Conservation (phyloP, 2,888 invertebrate genomes). For the Platypus cylindrus region DNA sequence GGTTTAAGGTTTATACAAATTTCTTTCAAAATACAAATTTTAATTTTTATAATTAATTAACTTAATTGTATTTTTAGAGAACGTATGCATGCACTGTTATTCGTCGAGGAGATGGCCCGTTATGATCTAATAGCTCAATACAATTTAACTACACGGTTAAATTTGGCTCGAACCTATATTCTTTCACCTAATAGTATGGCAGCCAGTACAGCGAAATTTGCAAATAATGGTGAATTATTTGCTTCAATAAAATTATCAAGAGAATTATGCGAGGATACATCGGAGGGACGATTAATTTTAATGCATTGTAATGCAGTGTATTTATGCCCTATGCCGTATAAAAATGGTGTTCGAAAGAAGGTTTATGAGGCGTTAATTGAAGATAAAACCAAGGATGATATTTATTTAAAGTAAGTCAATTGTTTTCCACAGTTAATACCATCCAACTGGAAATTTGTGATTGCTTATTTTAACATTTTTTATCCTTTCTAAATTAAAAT, state of each 20-base stretch:
- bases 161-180: constrained; percentile 54
- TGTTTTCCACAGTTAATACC: background rate
- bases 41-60: background rate
- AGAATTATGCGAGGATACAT: constrained; percentile 69
- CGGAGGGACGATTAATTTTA: constrained; percentile 64
- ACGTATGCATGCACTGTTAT: constrained; percentile 62
- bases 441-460: background rate
- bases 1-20: background rate
- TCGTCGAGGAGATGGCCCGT: constrained; percentile 66
- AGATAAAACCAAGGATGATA: constrained; percentile 66
- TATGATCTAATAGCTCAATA: constrained; percentile 52
- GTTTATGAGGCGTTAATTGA: constrained; percentile 62
- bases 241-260: constrained; percentile 58
- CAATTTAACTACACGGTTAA: constrained; percentile 52
- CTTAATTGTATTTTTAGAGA: constrained; percentile 31
- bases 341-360: constrained; percentile 28
- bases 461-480: background rate
- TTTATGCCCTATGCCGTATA: constrained; percentile 26
- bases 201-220: constrained; percentile 62
- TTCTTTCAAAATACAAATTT: background rate
- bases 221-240: constrained; percentile 62
- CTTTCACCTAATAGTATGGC: constrained; percentile 55
- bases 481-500: background rate
- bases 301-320: constrained; percentile 60
- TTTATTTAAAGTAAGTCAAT: constrained; percentile 46